These are phyloP conservation scores for Stenodera caucasica DNA, from an alignment of 2,888 invertebrate genomes.

Conservation along the genomic window DNA sequence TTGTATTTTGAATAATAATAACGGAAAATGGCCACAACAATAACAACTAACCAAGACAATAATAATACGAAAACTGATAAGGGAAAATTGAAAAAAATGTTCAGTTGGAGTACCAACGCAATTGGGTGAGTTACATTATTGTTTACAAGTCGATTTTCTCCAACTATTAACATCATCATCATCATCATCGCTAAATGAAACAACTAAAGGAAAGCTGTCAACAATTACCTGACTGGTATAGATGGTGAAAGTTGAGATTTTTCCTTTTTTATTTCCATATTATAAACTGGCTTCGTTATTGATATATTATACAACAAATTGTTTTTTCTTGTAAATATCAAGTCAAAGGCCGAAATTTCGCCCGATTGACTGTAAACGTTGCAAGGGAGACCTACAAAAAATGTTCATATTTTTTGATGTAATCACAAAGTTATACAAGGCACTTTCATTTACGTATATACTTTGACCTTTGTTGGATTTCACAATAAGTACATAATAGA, in stretches of 20 bases:
- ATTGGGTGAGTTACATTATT: conserved; percentile 44
- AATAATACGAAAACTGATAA: conserved; percentile 22
- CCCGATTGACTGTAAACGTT: too few relatives aligned
- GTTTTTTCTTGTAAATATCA: too few relatives aligned
- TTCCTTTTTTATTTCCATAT: neutral
- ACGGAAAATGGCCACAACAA: conserved; percentile 2
- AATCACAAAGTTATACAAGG: neutral
- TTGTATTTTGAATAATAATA: neutral
- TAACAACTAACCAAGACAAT: conserved; percentile 8
- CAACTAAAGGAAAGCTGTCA: conserved; percentile 13
- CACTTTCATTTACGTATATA: neutral
- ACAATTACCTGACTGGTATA: conserved; percentile 12
- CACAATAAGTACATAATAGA: neutral
- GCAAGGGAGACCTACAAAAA: too few relatives aligned
- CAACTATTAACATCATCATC: neutral
- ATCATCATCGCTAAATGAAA: neutral
- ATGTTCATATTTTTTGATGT: neutral
- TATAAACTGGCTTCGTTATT: too few relatives aligned
- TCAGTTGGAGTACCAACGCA: conserved; percentile 45
- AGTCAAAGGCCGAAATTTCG: neutral
- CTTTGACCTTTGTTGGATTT: neutral
- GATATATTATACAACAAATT: too few relatives aligned
- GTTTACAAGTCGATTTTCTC: too few relatives aligned
- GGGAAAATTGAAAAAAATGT: conserved; percentile 38
- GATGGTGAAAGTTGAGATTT: conserved; percentile 2